Base-by-base conservation (phyloP, 2,113 vertebrate species). In the Platichthys stellatus region DNA sequence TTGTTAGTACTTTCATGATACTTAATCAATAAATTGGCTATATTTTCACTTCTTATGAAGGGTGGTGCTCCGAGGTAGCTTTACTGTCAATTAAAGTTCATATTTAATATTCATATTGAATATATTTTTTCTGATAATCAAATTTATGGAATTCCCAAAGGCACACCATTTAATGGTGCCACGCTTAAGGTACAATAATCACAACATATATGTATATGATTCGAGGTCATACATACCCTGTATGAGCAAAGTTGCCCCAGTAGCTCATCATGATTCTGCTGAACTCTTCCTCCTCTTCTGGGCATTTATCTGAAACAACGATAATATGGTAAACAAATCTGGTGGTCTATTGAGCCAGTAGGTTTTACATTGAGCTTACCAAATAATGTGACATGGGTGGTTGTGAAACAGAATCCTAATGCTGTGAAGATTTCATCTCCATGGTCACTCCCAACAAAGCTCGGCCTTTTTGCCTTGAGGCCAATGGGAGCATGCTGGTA, bases 361-460 rank as follows among this genome's bases (percentile, higher is more conserved):
- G 23, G 28, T 38, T 65, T 24, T 31, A 38, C 13, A n/a, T 60
- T 24, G 4, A 7, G 58, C 82, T 78, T 78, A 95, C 90, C 76
- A 14, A 12, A 0, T 5, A 88, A 0, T 40, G 69, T 85, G 47
- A 89, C 20, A 21, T 95, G 81, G 10, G 86, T 79, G 0, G 72
- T 92, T 72, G 93, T 83, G 86, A 97, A 97, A 40, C 95, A 95
- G 1, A 66, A 72, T 69, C 97, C 96, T 7, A 96, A 93, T 57
- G 97, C 93, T 69, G 95, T 92, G 28, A 86, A 43, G 2, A 98
- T 3, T 54, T 98, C 97, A 63, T 95, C 95, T 7, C 17, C 31
- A 4, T 98, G 97, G 78, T 99, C 97, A 2, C 93, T 81, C 67
- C 92, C 90, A 11, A 97, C 95, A 84, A 94, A 98, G 31, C 89